Conservation (phyloP, 2,113 vertebrate species). For the Muntiacus muntjak region DNA sequence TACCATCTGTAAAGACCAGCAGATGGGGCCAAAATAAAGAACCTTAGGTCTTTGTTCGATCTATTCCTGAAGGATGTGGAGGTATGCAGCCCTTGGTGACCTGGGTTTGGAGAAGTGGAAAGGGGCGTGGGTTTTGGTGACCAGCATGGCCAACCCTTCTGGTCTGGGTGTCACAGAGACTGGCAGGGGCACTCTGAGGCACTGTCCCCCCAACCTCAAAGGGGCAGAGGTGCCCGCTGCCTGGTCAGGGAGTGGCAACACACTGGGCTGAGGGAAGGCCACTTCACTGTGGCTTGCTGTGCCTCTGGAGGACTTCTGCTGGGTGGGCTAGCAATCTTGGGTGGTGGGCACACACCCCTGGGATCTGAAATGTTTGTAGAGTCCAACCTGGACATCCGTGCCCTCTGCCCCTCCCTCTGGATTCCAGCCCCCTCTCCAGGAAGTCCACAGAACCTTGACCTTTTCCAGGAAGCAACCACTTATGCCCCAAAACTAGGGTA, state of each 20-base stretch:
- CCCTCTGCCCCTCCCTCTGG: neutral
- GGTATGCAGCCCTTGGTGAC: neutral
- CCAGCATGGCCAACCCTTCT: neutral
- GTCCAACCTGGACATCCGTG: neutral
- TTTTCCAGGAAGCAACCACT: neutral
- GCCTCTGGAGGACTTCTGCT: neutral
- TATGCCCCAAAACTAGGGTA: neutral
- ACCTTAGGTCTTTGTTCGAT: neutral
- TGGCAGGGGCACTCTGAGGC: neutral
- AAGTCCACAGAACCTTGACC: neutral
- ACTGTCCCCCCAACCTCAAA: neutral
- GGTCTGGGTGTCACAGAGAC: neutral
- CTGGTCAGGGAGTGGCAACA: neutral
- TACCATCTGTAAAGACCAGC: neutral
- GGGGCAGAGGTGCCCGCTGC: neutral
- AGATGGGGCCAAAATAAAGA: neutral
- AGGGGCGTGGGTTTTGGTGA: neutral
- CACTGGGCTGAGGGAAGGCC: neutral
- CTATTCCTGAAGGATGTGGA: neutral
- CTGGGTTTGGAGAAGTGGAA: neutral
- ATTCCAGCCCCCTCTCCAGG: neutral
- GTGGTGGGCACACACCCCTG: neutral
- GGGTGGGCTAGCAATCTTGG: neutral
- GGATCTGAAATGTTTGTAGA: neutral
- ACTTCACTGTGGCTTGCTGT: neutral